These are phyloP conservation scores for Myotis davidii DNA, from an alignment of 2,113 vertebrate species.

Conservation along the genomic window DNA sequence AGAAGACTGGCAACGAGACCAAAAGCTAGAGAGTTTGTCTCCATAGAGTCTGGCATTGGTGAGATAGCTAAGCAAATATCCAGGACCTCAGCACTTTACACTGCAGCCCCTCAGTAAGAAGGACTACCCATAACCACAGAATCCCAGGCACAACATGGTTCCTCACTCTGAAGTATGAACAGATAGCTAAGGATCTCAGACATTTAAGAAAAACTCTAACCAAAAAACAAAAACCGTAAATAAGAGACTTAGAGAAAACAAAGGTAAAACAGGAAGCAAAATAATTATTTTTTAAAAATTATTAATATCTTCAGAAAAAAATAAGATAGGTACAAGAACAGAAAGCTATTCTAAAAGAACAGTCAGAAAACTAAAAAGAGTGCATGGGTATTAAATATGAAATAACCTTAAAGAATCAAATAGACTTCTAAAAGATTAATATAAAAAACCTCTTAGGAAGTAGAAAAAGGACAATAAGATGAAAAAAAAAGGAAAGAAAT, in stretches of 20 bases:
- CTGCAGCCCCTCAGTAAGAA: background rate
- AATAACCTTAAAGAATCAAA: constrained; percentile 34
- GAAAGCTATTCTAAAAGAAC: constrained; percentile 26
- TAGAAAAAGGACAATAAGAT: constrained; percentile 37
- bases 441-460: background rate
- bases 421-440: constrained; percentile 37
- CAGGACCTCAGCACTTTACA: background rate
- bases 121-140: background rate
- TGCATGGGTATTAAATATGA: background rate
- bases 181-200: background rate
- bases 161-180: background rate
- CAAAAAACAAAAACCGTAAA: background rate
- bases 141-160: background rate
- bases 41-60: background rate
- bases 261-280: background rate
- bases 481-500: background rate
- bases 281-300: background rate
- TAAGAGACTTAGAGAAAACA: background rate
- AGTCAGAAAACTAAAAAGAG: background rate
- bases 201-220: background rate
- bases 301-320: background rate
- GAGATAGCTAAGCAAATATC: background rate
- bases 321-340: constrained; percentile 31
- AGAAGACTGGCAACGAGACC: background rate
- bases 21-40: background rate